A percentile compares a stretch with the other conserved stretches of the same genome.
Evolutionary conservation across 2,797 vertebrate species (phyloP).

Genomic region (Otolemur crassicaudatus): DNA sequence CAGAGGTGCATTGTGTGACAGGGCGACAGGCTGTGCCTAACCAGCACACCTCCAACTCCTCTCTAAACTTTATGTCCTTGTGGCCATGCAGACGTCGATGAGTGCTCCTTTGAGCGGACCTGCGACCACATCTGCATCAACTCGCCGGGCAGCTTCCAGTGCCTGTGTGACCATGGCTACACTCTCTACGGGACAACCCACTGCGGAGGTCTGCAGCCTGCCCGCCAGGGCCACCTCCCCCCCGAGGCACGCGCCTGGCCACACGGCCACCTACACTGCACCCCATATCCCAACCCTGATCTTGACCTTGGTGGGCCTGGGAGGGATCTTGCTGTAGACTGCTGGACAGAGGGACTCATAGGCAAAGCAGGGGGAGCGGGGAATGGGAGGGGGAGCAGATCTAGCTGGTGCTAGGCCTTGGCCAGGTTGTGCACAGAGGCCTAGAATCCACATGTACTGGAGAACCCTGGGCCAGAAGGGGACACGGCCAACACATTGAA

Average conservation of each 20-base stretch:
- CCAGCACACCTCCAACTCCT: not conserved
- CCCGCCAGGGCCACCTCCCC: slow-evolving; percentile 70
- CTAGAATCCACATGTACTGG: not conserved
- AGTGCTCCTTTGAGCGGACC: slow-evolving; percentile 90
- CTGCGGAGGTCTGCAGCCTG: slow-evolving; percentile 94
- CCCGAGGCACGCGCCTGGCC: slow-evolving; percentile 71
- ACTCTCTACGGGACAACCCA: slow-evolving; percentile 96
- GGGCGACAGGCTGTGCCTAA: accelerated
- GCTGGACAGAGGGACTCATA: not conserved
- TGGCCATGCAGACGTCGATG: slow-evolving; percentile 87
- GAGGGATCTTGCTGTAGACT: not conserved
- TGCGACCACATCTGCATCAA: slow-evolving; percentile 91
- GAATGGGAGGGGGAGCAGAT: not conserved
- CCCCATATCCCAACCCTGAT: not conserved
- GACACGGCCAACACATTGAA: accelerated
- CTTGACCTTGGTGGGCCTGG: not conserved
- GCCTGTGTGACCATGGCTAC: slow-evolving; percentile 94
- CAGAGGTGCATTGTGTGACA: accelerated
- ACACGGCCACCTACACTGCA: not conserved
- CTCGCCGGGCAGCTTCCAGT: slow-evolving; percentile 93
- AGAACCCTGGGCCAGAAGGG: accelerated
- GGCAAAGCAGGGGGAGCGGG: not conserved
- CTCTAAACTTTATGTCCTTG: not conserved
- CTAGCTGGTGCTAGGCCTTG: not conserved
- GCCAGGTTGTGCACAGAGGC: not conserved